Evolutionary conservation across 2,888 invertebrate species (phyloP).

Genomic region (Platycnemis pennipes): DNA sequence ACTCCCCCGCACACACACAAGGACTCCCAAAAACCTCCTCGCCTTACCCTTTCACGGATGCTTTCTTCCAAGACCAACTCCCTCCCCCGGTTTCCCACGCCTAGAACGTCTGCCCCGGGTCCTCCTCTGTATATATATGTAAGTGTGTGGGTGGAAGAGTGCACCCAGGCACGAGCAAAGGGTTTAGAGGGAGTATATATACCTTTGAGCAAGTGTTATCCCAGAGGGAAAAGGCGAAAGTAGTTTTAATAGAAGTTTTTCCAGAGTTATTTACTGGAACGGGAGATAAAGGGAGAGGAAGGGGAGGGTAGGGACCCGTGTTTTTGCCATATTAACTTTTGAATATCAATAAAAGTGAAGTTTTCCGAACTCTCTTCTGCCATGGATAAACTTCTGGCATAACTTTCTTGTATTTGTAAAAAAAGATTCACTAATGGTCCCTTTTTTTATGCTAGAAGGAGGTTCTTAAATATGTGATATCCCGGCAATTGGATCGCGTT

Average conservation of each 20-base stretch:
- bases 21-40: background rate
- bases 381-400: conserved; percentile 48
- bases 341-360: conserved; percentile 59
- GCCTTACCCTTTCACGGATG: conserved; percentile 50
- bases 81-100: conserved; percentile 23
- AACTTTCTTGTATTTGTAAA: conserved; percentile 17
- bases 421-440: conserved; percentile 3
- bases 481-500: conserved; percentile 12
- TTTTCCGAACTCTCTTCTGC: background rate
- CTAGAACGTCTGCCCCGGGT: conserved; percentile 28
- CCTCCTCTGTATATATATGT: background rate
- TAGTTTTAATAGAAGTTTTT: conserved; percentile 63
- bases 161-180: background rate
- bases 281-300: background rate
- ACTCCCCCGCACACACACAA: background rate
- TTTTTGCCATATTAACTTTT: conserved; percentile 49
- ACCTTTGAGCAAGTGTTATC: conserved; percentile 59
- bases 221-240: conserved; percentile 30
- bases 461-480: conserved; percentile 16
- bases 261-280: conserved; percentile 39
- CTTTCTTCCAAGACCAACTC: conserved; percentile 61
- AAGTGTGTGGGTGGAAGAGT: background rate
- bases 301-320: background rate
- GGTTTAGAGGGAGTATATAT: conserved; percentile 24
- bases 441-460: background rate